Base-by-base conservation (phyloP, 2,888 invertebrate species). In the Artemia sinica region DNA sequence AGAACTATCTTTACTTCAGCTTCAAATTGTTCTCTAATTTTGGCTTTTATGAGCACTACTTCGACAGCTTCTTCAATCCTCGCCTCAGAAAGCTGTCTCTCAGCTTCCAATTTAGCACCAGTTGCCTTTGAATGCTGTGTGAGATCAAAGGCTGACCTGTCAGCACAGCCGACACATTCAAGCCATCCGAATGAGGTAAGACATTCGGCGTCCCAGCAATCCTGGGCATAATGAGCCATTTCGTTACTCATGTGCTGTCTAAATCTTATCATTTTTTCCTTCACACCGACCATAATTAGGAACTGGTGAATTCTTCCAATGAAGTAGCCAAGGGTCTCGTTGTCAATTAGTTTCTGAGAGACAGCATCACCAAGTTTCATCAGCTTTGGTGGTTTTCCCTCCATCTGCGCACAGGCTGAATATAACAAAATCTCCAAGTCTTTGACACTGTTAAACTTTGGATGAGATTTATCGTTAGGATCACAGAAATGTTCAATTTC, bases 401-500 rank as follows among this genome's bases (percentile, higher is more conserved):
- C 93, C 88, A 98, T 95, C 80, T 99, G 98, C 79, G 90, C 89
- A 77, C 92, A 88, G 14, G 95, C 97, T 0, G 97, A 95, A 77
- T 95, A 97, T 48, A 99, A 79, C 8, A 86, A 80, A 80, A 98
- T 80, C 73, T 83, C 82, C 0, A 88, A 85, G 74, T 89, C 82
- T 74, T 85, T 84, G 0, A 96, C 83, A 70, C 82, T 80, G 8
- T 81, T 82, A 79, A 99, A 98, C 79, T 96, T 97, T 0, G 89
- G 86, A 79, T 96, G 94, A 71, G 83, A 83, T 76, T 97, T 96
- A 74, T 87, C 83, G 1, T 75, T 78, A 0, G 95, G 92, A 80
- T 98, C 96, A 78, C 96, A 95, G 78, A 99, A 99, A 80, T 99
- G 96, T 79, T 99, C 98, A 74, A 99, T 98, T 81, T 99, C 98